A percentile compares a stretch with the other conserved stretches of the same genome.
Conservation (phyloP, 2,888 invertebrate species). For the Gisinianus flammeolus region DNA sequence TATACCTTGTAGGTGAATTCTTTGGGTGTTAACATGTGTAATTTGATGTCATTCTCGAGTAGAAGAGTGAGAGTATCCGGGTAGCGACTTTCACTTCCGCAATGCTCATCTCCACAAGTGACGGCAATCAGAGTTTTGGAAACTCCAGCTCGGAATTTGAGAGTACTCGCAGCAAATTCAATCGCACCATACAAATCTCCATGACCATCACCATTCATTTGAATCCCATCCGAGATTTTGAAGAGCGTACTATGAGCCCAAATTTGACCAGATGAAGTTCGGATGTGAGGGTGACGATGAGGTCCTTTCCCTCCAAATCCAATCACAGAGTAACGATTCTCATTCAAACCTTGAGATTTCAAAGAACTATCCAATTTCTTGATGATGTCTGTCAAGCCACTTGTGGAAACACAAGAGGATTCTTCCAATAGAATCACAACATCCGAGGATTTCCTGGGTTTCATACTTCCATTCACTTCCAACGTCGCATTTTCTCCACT, state of each 20-base stretch:
- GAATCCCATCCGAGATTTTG: constrained; percentile 46
- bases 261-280: constrained; percentile 61
- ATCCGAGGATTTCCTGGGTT: constrained; percentile 62
- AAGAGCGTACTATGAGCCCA: constrained; percentile 59
- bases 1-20: constrained; percentile 49
- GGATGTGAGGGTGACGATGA: constrained; percentile 61
- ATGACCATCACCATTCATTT: constrained; percentile 56
- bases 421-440: constrained; percentile 65
- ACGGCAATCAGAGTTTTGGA: constrained; percentile 63
- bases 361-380: constrained; percentile 47
- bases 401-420: constrained; percentile 60
- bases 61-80: constrained; percentile 60
- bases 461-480: constrained; percentile 44
- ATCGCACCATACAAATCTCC: constrained; percentile 60
- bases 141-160: constrained; percentile 63
- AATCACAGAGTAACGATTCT: constrained; percentile 63
- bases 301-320: constrained; percentile 63
- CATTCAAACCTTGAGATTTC: constrained; percentile 58
- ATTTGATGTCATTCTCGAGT: constrained; percentile 60
- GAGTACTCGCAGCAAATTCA: constrained; percentile 60
- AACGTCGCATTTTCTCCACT: constrained; percentile 60
- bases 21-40: constrained; percentile 60
- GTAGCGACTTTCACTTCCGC: constrained; percentile 59
- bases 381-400: constrained; percentile 46
- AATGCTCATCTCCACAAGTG: constrained; percentile 61